Base-by-base conservation (phyloP, 1,140 invertebrate genomes). In the Steinernema feltiae region DNA sequence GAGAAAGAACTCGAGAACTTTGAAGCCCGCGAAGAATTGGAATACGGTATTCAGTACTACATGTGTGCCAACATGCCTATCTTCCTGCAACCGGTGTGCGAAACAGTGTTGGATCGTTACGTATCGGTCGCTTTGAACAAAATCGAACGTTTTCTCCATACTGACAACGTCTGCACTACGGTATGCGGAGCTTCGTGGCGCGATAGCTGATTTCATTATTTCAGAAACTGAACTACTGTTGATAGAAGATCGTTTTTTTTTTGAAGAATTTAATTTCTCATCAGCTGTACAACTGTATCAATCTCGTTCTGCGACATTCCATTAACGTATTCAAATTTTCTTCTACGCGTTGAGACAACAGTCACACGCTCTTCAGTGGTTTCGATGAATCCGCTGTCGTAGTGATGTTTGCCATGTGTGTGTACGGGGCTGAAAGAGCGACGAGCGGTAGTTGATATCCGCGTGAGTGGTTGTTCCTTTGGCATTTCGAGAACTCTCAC, bases 311-410 rank as follows among this genome's bases (percentile, higher is more conserved):
- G 53, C 7, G 53, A 63, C 53, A 63, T 63, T 15, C 53, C 53
- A 27, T 27, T 63, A 27, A 63, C 24, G 24, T 63, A 63, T 27
- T 63, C 53, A 63, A 63, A 63, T 21, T 27, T 63, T 27, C 24
- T 15, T 27, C 24, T 63, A 7, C 24, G 12, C 53, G 53, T 63
- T 21, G 12, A 15, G 2, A 27, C 12, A 7, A 63, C 15, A 63
- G 24, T 21, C 24, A 63, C 24, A 3, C 24, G 53, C 53, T 63
- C 12, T 21, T 63, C 53, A 3, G 53, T 63, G 53, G 53, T 63
- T 21, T 63, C 53, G 53, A 63, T 63, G 53, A 63, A 63, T 63
- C 53, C 53, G 53, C 53, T 63, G 53, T 63, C 53, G 53, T n/a
- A 63, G 24, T 63, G 53, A 7, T n/a, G 15, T 21, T 63, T 63